A percentile compares a stretch with the other conserved stretches of the same genome.
Evolutionary conservation across 2,888 invertebrate genomes (phyloP).

Genomic region (Drosophila birchii): DNA sequence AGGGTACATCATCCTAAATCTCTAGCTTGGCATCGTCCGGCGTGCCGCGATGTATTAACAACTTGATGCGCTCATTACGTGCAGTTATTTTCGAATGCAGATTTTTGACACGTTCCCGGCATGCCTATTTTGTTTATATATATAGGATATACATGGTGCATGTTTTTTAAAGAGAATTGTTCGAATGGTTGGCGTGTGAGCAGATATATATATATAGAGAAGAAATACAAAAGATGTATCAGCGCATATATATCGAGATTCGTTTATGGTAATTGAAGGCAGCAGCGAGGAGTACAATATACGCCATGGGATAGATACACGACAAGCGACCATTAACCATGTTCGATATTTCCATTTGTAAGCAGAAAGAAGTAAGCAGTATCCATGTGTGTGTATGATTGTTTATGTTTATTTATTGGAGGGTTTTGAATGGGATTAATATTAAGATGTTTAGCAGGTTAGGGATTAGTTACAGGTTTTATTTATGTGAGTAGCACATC

Average conservation of each 20-base stretch:
- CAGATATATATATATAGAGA: slow-evolving; percentile 50
- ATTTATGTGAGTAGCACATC: slow-evolving; percentile 53
- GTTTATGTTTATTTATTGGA: slow-evolving; percentile 37
- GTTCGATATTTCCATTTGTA: slow-evolving; percentile 56
- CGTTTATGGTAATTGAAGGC: slow-evolving; percentile 40
- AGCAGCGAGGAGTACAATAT: slow-evolving; percentile 69
- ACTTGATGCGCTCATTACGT: slow-evolving; percentile 94
- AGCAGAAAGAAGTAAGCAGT: slow-evolving; percentile 74
- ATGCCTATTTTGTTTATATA: slow-evolving; percentile 87
- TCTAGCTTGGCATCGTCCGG: slow-evolving; percentile 91
- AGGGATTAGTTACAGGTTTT: slow-evolving; percentile 64
- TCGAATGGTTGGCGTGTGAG: slow-evolving; percentile 64
- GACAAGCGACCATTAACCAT: slow-evolving; percentile 65
- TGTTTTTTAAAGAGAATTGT: slow-evolving; percentile 42
- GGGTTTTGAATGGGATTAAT: slow-evolving; percentile 37
- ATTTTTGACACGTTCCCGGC: slow-evolving; percentile 93
- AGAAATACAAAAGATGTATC: slow-evolving; percentile 62
- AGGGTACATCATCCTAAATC: slow-evolving; percentile 79
- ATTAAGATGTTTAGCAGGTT: slow-evolving; percentile 42
- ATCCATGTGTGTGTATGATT: slow-evolving; percentile 64
- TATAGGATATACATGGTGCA: slow-evolving; percentile 49
- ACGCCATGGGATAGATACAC: slow-evolving; percentile 52
- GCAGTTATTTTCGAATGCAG: slow-evolving; percentile 95
- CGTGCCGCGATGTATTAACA: slow-evolving; percentile 93
- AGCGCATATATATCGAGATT: slow-evolving; percentile 58